phyloP scores from a whole-genome alignment of 2,113 vertebrate genomes.

The Lepus americanus region DNA sequence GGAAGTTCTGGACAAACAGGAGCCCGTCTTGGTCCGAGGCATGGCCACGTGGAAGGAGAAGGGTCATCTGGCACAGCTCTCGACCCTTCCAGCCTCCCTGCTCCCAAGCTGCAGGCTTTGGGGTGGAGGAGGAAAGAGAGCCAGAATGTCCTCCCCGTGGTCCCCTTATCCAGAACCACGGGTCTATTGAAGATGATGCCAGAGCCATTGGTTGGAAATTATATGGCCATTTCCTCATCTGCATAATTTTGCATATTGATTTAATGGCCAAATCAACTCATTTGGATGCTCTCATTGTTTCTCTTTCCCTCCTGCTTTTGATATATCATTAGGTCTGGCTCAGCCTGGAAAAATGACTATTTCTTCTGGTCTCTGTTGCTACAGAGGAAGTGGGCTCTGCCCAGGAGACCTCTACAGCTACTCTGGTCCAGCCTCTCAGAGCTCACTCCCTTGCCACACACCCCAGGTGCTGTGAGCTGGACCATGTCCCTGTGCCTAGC shows the following conservation, averaged over 20 bases:
- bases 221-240: conserved; percentile 64
- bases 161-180: conserved; percentile 19
- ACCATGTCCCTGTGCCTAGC: not conserved
- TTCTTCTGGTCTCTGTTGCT: conserved; percentile 55
- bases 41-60: not conserved
- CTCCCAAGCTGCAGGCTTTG: not conserved
- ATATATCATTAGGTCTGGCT: conserved; percentile 54
- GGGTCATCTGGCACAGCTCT: not conserved
- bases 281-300: conserved; percentile 69
- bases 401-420: not conserved
- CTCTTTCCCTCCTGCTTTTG: conserved; percentile 57
- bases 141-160: conserved; percentile 38
- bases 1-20: conserved; percentile 6
- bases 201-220: conserved; percentile 73
- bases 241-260: conserved; percentile 81
- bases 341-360: conserved; percentile 11
- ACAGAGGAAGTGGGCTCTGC: not conserved
- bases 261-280: conserved; percentile 70
- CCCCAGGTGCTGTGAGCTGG: not conserved
- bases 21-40: not conserved
- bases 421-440: not conserved
- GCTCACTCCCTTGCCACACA: not conserved
- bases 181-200: conserved; percentile 62
- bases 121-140: not conserved
- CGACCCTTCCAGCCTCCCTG: not conserved